These are phyloP conservation scores for Pterostichus madidus DNA, from an alignment of 2,888 invertebrate genomes.

Conservation along the genomic window DNA sequence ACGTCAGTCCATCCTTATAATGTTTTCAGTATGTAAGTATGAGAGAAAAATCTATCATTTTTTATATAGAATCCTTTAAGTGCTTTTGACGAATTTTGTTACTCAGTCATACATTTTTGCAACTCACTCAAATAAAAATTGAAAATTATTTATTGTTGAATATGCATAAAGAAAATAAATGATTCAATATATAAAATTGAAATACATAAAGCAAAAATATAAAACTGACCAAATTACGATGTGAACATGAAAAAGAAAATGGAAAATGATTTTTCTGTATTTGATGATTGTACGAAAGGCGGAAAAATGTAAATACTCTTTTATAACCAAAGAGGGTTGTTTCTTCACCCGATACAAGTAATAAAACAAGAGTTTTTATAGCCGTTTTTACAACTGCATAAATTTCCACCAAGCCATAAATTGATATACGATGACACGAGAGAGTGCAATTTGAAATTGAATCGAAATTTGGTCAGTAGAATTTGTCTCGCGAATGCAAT, in stretches of 20 bases:
- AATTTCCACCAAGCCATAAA: constrained; percentile 33
- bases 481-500: constrained; percentile 4
- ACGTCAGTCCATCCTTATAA: no score
- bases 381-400: constrained; percentile 46
- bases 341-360: constrained; percentile 19
- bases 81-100: not conserved
- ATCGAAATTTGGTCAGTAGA: constrained; percentile 39
- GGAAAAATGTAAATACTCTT: constrained; percentile 5
- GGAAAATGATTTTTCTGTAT: constrained; percentile 2
- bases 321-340: constrained; percentile 32
- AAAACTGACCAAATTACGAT: constrained; percentile 40
- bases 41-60: constrained; percentile 15
- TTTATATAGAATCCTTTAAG: constrained; percentile 24
- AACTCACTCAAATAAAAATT: no score
- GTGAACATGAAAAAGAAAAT: constrained; percentile 6
- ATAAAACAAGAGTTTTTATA: constrained; percentile 38
- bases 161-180: not conserved
- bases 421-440: constrained; percentile 28
- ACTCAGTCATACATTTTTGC: no score
- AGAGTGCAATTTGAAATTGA: constrained; percentile 8
- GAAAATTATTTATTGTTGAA: no score
- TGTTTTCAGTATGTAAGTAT: no score
- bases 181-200: constrained; percentile 19
- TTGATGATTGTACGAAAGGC: constrained; percentile 5
- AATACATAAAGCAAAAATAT: constrained; percentile 5